A percentile compares a stretch with the other conserved stretches of the same genome.
Conservation (phyloP, 2,888 invertebrate species). For the Lasioglossum zephyrum region DNA sequence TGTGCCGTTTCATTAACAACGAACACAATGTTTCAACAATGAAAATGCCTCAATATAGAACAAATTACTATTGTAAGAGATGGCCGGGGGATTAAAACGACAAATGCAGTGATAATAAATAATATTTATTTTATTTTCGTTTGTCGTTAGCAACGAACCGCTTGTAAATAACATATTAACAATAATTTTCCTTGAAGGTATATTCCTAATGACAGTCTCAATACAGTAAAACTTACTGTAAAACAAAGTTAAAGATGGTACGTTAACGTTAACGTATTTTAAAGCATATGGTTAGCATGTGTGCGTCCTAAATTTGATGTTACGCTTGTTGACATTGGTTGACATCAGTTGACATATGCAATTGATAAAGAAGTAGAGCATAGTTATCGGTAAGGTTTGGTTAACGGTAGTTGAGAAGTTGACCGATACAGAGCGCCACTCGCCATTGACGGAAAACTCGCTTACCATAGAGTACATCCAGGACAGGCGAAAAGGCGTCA, state of each 20-base stretch:
- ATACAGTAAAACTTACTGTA: no score
- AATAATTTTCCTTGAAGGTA: neutral
- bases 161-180: no score
- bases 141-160: no score
- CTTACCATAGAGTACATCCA: slow-evolving; percentile 58
- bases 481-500: slow-evolving; percentile 68
- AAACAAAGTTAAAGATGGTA: neutral
- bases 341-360: neutral
- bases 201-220: no score
- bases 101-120: no score
- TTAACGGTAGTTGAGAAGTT: slow-evolving; percentile 45
- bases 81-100: no score
- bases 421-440: slow-evolving; percentile 59
- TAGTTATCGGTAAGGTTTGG: slow-evolving; percentile 37
- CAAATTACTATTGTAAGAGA: neutral
- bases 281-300: neutral
- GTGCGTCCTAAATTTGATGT: neutral
- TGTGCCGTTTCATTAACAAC: neutral
- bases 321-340: neutral
- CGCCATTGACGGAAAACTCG: slow-evolving; percentile 53
- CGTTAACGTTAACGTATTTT: neutral
- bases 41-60: neutral
- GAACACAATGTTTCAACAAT: neutral
- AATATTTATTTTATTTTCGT: no score
- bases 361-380: slow-evolving; percentile 30